These are phyloP conservation scores for Platichthys flesus DNA, from an alignment of 2,113 vertebrate species.

Conservation along the genomic window DNA sequence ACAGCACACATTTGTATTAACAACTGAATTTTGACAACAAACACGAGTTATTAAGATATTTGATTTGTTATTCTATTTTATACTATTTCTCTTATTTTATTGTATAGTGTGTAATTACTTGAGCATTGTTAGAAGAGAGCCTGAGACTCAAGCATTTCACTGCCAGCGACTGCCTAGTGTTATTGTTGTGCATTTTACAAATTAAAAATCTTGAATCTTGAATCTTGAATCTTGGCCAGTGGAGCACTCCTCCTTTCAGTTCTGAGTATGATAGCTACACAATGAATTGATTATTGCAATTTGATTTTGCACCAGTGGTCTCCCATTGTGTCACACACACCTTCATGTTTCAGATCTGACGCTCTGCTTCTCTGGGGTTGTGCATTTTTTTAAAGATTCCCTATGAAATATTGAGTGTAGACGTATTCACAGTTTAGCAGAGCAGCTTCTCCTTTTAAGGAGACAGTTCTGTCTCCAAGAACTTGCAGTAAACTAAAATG, in stretches of 20 bases:
- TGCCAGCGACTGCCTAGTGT: too few relatives aligned
- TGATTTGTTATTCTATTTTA: too few relatives aligned
- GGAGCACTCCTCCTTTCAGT: not conserved
- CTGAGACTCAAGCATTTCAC: too few relatives aligned
- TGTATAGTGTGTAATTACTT: too few relatives aligned
- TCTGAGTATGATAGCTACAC: not conserved
- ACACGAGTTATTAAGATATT: not conserved
- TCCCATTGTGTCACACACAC: not conserved
- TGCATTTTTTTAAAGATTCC: slow-evolving; percentile 17
- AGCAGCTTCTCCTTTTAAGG: not conserved
- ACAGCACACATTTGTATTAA: not conserved
- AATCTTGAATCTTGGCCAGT: not conserved
- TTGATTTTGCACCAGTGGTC: not conserved
- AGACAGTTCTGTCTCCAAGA: not conserved
- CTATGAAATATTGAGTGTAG: slow-evolving; percentile 24
- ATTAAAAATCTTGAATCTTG: too few relatives aligned
- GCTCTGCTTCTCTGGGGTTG: not conserved
- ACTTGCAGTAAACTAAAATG: not conserved
- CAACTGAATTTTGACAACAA: too few relatives aligned
- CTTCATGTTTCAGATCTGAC: not conserved
- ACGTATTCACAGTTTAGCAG: not conserved
- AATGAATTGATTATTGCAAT: not conserved
- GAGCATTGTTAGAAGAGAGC: too few relatives aligned
- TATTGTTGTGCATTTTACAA: too few relatives aligned
- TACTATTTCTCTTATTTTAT: too few relatives aligned